Conservation (phyloP, 2,888 invertebrate species). For the Tenodera sinensis region DNA sequence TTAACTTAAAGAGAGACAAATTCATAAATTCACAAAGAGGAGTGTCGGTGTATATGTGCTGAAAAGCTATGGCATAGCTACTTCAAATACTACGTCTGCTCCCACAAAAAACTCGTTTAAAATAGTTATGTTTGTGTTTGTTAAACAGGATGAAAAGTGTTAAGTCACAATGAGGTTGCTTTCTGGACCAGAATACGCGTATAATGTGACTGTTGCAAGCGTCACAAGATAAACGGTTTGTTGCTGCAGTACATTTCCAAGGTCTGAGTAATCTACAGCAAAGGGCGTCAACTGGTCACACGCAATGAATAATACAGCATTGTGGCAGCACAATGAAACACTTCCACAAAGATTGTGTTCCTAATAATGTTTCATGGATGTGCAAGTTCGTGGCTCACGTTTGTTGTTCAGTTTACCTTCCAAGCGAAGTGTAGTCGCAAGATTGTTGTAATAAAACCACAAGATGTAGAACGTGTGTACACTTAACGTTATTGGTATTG, state of each 20-base stretch:
- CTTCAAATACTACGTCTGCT: not conserved
- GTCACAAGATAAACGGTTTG: not conserved
- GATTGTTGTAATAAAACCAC: too few relatives aligned
- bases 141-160: not conserved
- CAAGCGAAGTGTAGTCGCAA: too few relatives aligned
- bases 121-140: not conserved
- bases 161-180: not conserved
- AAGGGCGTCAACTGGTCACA: not conserved
- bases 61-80: not conserved
- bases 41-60: not conserved
- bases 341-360: not conserved
- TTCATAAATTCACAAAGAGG: not conserved
- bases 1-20: too few relatives aligned
- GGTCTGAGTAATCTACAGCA: not conserved
- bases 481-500: too few relatives aligned
- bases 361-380: too few relatives aligned
- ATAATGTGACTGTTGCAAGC: not conserved
- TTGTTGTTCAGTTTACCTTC: too few relatives aligned
- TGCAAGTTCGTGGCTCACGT: too few relatives aligned
- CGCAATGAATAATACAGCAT: not conserved
- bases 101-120: not conserved
- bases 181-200: not conserved
- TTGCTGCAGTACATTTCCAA: not conserved
- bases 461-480: too few relatives aligned
- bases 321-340: not conserved